Conservation (phyloP, 2,797 vertebrate species). For the Discoglossus pictus region DNA sequence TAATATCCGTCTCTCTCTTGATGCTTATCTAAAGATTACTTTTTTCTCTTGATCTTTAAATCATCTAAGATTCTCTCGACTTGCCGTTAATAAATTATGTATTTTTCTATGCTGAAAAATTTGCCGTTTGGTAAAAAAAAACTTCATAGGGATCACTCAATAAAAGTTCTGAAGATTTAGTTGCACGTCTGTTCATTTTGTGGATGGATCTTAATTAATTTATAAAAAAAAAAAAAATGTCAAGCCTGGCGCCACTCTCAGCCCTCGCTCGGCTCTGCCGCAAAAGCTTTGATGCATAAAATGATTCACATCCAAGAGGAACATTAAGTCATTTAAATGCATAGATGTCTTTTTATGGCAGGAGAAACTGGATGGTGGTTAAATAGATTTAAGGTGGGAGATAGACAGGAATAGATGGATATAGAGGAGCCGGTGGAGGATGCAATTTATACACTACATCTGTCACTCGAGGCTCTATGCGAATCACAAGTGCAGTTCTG, state of each 20-base stretch:
- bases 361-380: conserved; percentile 29
- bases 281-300: conserved; percentile 45
- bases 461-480: neutral
- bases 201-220: conserved; percentile 41
- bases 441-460: conserved; percentile 5
- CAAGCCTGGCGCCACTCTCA: conserved; percentile 13
- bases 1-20: too few relatives aligned
- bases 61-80: conserved; percentile 3
- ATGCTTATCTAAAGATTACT: neutral
- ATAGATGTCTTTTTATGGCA: conserved; percentile 45
- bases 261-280: conserved; percentile 20
- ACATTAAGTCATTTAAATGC: conserved; percentile 47
- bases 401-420: conserved; percentile 16
- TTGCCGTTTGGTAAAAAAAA: neutral
- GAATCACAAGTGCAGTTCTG: neutral
- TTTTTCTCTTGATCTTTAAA: neutral
- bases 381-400: conserved; percentile 33
- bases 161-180: conserved; percentile 12
- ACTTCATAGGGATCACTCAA: conserved; percentile 8
- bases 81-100: conserved; percentile 50
- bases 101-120: conserved; percentile 26
- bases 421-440: conserved; percentile 22
- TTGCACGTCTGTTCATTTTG: conserved; percentile 13
- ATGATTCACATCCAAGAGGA: conserved; percentile 44
- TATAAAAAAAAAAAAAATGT: conserved; percentile 38